Evolutionary conservation across 2,113 vertebrate species (phyloP), one percentile per base, ranked within the genome.

Genomic region (Drymodes brunneopygia): DNA sequence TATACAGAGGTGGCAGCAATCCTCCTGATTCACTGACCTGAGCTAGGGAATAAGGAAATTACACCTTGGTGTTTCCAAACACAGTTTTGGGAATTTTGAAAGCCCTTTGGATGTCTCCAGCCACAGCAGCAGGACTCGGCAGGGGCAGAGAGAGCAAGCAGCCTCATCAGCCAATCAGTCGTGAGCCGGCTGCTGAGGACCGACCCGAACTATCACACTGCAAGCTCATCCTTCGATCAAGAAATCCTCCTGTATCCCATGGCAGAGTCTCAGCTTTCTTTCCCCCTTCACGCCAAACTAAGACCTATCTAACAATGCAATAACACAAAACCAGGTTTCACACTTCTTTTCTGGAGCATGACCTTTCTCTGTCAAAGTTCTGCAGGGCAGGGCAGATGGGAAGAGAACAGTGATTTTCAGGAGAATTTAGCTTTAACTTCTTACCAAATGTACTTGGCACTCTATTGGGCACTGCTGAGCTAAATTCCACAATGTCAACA

Each of bases 21-120:
- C 82, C 71, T 92, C 48, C 71, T 66, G 80, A 97, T 92, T 93
- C 84, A 96, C 72, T 82, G 58, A 93, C 80, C 90, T 66, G 75
- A 57, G 47, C 61, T 90, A 60, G 4, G 66, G 60, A 4, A 1
- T 54, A 88, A 88, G 53, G 64, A 92, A 96, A 94, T 64, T 73
- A 89, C 86, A 92, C 48, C 36, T 62, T 3, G 1, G 23, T 44
- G 36, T 95, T 91, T 95, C 91, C 67, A 92, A 95, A 94, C 40
- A 81, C 28, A 20, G 47, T 1, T 0, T 17, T 67, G 86, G 72
- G 83, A 80, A 92, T 94, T 96, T 56, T 89, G 75, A 94, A 96
- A 91, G 84, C 72, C 85, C 71, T 67, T 85, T 6, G 28, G 77
- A 64, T 4, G 1, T 65, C 66, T 85, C 27, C 51, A 70, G 71